A percentile compares a stretch with the other conserved stretches of the same genome.
These are phyloP conservation scores for Potamilus streckersoni DNA, from an alignment of 1,140 invertebrate genomes.

Conservation along the genomic window DNA sequence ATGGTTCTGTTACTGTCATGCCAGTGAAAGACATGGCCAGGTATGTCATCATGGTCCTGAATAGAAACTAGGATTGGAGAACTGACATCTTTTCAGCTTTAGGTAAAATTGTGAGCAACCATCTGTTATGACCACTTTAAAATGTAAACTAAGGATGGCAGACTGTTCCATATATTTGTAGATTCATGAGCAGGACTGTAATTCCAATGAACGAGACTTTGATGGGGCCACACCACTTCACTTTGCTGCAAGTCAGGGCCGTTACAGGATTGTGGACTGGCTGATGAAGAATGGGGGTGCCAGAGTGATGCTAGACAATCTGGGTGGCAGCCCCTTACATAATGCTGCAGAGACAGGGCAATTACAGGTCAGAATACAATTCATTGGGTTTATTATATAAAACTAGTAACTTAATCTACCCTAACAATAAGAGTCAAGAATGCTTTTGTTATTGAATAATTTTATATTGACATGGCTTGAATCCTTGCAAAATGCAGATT, in stretches of 20 bases:
- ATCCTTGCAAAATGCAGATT: too few relatives aligned
- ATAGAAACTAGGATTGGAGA: background rate
- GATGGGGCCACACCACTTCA: slow-evolving; percentile 82
- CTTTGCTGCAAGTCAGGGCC: slow-evolving; percentile 82
- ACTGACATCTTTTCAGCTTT: background rate
- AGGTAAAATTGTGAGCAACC: background rate
- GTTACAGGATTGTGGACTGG: slow-evolving; percentile 85
- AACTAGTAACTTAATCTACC: background rate
- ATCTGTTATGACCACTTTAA: background rate
- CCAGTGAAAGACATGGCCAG: background rate
- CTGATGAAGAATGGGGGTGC: slow-evolving; percentile 82
- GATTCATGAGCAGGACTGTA: slow-evolving; percentile 85
- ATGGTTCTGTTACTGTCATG: background rate
- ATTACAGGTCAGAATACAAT: slow-evolving; percentile 76
- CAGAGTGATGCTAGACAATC: slow-evolving; percentile 80
- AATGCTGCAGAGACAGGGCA: slow-evolving; percentile 91
- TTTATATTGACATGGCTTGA: too few relatives aligned
- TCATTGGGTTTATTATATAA: background rate
- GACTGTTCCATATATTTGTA: slow-evolving; percentile 60
- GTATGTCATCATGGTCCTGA: background rate
- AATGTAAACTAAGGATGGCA: background rate
- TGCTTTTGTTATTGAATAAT: too few relatives aligned
- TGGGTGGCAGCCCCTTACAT: slow-evolving; percentile 88
- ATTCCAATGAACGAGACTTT: slow-evolving; percentile 84
- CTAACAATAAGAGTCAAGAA: too few relatives aligned